phyloP scores from a whole-genome alignment of 2,888 invertebrate species.

The Dilophus febrilis region DNA sequence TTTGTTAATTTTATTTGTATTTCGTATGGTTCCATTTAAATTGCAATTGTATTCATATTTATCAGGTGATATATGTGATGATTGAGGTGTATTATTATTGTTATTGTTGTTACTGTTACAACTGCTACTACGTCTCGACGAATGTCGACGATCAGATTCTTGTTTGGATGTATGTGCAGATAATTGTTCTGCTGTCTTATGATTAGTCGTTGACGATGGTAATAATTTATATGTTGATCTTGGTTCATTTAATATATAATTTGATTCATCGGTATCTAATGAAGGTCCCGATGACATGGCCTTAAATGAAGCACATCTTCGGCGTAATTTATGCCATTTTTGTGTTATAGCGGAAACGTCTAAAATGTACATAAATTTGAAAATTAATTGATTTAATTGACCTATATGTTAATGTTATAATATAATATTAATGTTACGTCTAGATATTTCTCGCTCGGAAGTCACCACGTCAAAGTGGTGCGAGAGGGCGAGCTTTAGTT shows the following conservation, averaged over 20 bases:
- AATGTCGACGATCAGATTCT: not conserved
- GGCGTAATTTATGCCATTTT: conserved; percentile 53
- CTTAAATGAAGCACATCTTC: conserved; percentile 42
- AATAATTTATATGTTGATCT: conserved; percentile 7
- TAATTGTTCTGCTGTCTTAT: not conserved
- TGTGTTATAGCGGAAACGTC: conserved; percentile 36
- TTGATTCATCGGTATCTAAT: conserved; percentile 16
- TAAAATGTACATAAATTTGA: conserved; percentile 3
- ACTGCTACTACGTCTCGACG: conserved; percentile 1
- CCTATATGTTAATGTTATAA: not conserved
- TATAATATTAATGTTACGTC: not conserved
- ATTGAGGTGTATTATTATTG: no score
- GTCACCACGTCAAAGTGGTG: no score
- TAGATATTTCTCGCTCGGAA: no score
- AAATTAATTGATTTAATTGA: not conserved
- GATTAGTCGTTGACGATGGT: not conserved
- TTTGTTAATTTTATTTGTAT: conserved; percentile 7
- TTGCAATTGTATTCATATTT: conserved; percentile 9
- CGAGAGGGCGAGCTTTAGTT: no score
- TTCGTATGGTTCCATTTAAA: conserved; percentile 2
- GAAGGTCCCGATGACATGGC: conserved; percentile 35
- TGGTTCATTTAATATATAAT: conserved; percentile 8
- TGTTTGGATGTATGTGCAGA: not conserved
- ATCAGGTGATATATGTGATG: no score
- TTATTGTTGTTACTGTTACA: no score